Conservation (phyloP, 2,888 invertebrate genomes). For the Bellardia bayeri region DNA sequence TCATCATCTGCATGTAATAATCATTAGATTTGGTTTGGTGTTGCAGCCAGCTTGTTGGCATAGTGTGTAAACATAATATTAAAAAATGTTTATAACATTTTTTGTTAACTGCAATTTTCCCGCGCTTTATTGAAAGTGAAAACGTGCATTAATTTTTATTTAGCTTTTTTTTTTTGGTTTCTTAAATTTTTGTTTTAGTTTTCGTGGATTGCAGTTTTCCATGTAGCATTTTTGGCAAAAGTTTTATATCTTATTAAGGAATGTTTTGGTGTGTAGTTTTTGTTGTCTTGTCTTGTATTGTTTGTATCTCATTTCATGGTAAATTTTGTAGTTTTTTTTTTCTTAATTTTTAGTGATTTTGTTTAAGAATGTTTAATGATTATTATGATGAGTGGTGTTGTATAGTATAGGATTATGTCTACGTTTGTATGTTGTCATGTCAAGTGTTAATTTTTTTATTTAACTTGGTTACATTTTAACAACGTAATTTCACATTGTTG, state of each 20-base stretch:
- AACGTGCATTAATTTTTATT: constrained; percentile 61
- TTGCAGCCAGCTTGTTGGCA: constrained; percentile 50
- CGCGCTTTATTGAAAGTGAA: constrained; percentile 71
- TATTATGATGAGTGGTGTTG: constrained; percentile 35
- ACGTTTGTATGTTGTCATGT: constrained; percentile 52
- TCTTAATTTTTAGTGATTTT: constrained; percentile 41
- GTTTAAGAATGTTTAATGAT: constrained; percentile 58
- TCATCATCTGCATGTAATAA: constrained; percentile 61
- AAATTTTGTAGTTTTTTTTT: constrained; percentile 56
- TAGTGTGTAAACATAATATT: constrained; percentile 64
- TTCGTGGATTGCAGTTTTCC: constrained; percentile 4
- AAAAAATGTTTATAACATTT: constrained; percentile 61
- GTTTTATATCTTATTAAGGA: constrained; percentile 56
- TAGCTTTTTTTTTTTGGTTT: background rate
- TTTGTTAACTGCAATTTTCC: constrained; percentile 65
- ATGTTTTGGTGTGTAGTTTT: constrained; percentile 43
- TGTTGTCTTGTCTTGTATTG: background rate
- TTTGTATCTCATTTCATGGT: constrained; percentile 59
- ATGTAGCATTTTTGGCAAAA: constrained; percentile 55
- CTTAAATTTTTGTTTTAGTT: constrained; percentile 33
- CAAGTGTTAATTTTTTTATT: constrained; percentile 63
- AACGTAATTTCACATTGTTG: constrained; percentile 50
- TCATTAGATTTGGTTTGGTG: constrained; percentile 55
- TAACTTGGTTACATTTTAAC: constrained; percentile 38
- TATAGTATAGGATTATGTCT: constrained; percentile 3